Base-by-base conservation (phyloP, 2,888 invertebrate genomes). In the Megalurothrips usitatus region DNA sequence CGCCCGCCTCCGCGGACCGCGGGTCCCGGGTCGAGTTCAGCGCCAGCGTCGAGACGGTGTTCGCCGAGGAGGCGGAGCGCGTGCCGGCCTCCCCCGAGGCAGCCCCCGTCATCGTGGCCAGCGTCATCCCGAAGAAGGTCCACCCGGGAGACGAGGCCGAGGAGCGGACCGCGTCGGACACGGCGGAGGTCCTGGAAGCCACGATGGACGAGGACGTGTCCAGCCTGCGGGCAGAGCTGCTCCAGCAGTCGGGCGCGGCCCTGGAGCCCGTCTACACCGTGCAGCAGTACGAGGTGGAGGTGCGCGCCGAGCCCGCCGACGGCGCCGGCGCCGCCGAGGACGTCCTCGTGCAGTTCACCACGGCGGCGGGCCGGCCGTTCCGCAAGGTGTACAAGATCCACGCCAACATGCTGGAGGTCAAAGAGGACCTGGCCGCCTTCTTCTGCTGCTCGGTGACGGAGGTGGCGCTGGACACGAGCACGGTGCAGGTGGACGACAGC, bases 351-450 rank as follows among this genome's bases (percentile, higher is more conserved):
- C 23, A 75, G 68, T 75, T 75, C 68, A 10, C 26, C 23, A 26
- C 68, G 23, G 23, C 68, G 8, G 23, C 68, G 68, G 68, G 68
- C 26, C 68, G 26, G 68, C 26, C 26, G 23, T 75, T 75, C 68
- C 12, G 23, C 68, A 75, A 75, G 68, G 68, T 26, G 68, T 75
- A 75, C 68, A 75, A 75, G 68, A 23, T 75, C 26, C 26, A 75
- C 26, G 23, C 68, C 68, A 75, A 75, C 68, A 75, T 75, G 68
- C 68, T 75, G 68, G 68, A 75, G 68, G 26, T 75, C 68, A 75
- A 75, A 26, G 23, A 75, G 68, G 68, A 75, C 68, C 68, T 75
- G 68, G 68, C 68, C 10, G 23, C 68, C 68, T 75, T 75, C 68
- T 75, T 75, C 68, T 26, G 68, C 68, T 75, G 68, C 68, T 12